Percentiles rank a stretch among this genome's conserved stretches.
These are phyloP conservation scores for Acleris cristana DNA, from an alignment of 2,888 invertebrate species.

Conservation along the genomic window DNA sequence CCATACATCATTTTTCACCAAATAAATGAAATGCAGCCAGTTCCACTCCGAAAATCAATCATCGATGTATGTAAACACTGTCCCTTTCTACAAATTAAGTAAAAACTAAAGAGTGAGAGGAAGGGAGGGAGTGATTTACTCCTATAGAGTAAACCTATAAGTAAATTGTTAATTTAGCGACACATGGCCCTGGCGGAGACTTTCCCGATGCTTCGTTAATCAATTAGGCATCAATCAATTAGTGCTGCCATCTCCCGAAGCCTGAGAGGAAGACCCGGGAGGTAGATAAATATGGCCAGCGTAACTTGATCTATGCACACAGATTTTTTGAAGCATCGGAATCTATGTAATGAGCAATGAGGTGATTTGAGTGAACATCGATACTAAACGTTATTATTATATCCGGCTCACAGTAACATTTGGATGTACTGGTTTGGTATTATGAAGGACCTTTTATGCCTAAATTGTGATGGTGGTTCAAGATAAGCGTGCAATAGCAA, in stretches of 20 bases:
- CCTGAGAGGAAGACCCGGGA: slow-evolving; percentile 73
- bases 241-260: slow-evolving; percentile 69
- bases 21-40: neutral
- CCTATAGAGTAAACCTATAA: too few species aligned
- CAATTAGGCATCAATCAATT: slow-evolving; percentile 77
- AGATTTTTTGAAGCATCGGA: neutral
- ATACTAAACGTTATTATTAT: too few species aligned
- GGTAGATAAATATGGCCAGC: slow-evolving; percentile 62
- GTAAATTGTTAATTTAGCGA: slow-evolving; percentile 19
- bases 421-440: too few species aligned
- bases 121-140: neutral
- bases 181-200: slow-evolving; percentile 47
- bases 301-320: slow-evolving; percentile 50
- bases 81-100: too few species aligned
- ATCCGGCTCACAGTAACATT: too few species aligned
- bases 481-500: too few species aligned
- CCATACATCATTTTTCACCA: slow-evolving; percentile 20
- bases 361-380: too few species aligned
- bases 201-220: slow-evolving; percentile 68
- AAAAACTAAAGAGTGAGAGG: too few species aligned
- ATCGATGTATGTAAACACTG: too few species aligned
- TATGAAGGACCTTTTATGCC: too few species aligned
- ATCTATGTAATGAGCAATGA: neutral
- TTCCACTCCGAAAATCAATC: too few species aligned
- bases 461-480: too few species aligned